A percentile compares a stretch with the other conserved stretches of the same genome.
Conservation (phyloP, 2,797 vertebrate genomes). For the Melanotaenia parkinsoni region DNA sequence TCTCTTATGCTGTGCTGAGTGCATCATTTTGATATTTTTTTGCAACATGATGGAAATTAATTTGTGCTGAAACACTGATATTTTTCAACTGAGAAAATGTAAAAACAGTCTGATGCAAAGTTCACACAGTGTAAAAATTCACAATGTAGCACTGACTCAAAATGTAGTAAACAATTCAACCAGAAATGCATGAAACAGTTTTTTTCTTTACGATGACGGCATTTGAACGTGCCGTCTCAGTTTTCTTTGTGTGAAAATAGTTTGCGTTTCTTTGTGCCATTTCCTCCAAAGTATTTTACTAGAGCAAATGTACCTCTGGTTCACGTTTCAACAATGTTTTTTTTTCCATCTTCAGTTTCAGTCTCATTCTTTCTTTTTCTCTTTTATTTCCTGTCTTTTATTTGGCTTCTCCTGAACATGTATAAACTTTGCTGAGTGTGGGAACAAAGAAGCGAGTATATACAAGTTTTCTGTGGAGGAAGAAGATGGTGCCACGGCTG, state of each 20-base stretch:
- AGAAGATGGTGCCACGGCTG: conserved; percentile 32
- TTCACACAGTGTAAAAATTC: background rate
- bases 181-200: background rate
- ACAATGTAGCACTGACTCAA: background rate
- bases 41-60: background rate
- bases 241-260: conserved; percentile 13
- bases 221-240: conserved; percentile 4
- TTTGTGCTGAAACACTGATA: background rate
- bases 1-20: background rate
- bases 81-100: background rate
- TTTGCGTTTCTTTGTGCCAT: conserved; percentile 43
- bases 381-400: conserved; percentile 57
- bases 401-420: conserved; percentile 39
- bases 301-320: conserved; percentile 45
- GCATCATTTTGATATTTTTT: background rate
- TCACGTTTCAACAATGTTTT: conserved; percentile 60
- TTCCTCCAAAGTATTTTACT: conserved; percentile 50
- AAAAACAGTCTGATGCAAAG: background rate
- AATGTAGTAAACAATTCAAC: background rate
- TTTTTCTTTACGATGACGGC: background rate
- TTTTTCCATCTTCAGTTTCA: conserved; percentile 66
- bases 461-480: conserved; percentile 34
- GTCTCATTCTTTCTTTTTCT: conserved; percentile 55
- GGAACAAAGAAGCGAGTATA: conserved; percentile 45
- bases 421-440: conserved; percentile 55